A percentile compares a stretch with the other conserved stretches of the same genome.
Evolutionary conservation across 2,113 vertebrate species (phyloP).

Genomic region (Nematolebias whitei): DNA sequence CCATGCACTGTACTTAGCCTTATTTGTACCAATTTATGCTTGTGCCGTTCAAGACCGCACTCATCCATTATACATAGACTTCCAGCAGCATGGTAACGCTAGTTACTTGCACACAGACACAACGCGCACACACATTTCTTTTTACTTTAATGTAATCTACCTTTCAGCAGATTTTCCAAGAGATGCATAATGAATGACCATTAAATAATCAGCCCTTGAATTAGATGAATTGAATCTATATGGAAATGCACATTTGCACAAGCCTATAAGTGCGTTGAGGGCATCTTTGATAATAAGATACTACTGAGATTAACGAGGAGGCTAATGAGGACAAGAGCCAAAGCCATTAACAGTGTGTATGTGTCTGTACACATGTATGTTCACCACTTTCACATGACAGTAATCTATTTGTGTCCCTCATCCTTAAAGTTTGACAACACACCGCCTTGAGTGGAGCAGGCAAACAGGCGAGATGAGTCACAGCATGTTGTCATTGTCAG

Average conservation of each 20-base stretch:
- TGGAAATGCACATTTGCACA: constrained; percentile 15
- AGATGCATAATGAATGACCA: constrained; percentile 71
- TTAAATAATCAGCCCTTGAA: constrained; percentile 73
- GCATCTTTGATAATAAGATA: constrained; percentile 68
- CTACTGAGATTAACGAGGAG: constrained; percentile 72
- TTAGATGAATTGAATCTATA: constrained; percentile 45
- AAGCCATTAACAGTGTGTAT: constrained; percentile 25
- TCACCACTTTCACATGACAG: constrained; percentile 24
- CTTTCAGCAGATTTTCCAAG: constrained; percentile 62
- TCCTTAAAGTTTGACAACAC: constrained; percentile 13
- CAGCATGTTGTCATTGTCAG: constrained; percentile 19
- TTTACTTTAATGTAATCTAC: constrained; percentile 66
- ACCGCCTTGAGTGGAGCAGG: constrained; percentile 24
- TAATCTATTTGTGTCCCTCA: constrained; percentile 43
- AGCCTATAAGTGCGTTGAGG: constrained; percentile 27
- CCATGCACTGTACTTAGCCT: constrained; percentile 33
- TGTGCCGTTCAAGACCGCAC: constrained; percentile 54
- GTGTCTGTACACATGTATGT: constrained; percentile 14
- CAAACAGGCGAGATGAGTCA: constrained; percentile 34
- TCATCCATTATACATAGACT: constrained; percentile 69
- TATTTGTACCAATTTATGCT: constrained; percentile 68
- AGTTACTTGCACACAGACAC: constrained; percentile 52
- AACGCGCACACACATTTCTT: constrained; percentile 35
- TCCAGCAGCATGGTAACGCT: constrained; percentile 59
- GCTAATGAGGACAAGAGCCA: constrained; percentile 71